Percentiles rank a stretch among this genome's conserved stretches.
Conservation (phyloP, 2,113 vertebrate genomes). For the Leucosticte australis region DNA sequence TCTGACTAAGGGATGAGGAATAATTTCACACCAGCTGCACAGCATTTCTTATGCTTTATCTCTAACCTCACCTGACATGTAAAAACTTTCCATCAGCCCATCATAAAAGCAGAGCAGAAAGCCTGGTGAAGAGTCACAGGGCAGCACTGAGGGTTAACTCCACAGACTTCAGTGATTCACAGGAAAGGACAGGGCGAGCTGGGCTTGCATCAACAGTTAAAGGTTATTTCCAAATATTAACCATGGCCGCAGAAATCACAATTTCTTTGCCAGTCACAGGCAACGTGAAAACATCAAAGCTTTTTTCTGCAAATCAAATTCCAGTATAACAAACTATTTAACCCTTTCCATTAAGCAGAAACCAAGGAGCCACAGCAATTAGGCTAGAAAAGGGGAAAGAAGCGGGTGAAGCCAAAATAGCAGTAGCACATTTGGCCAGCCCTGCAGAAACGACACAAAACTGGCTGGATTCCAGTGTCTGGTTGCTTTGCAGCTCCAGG, state of each 20-base stretch:
- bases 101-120: neutral
- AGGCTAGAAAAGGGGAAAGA: neutral
- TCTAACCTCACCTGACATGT: rapidly evolving
- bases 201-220: neutral
- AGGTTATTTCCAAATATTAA: neutral
- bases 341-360: neutral
- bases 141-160: neutral
- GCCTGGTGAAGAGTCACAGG: rapidly evolving
- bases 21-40: neutral
- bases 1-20: neutral
- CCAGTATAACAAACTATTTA: neutral
- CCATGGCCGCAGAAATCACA: neutral
- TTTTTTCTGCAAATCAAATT: neutral
- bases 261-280: neutral
- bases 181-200: neutral
- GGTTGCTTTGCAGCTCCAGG: neutral
- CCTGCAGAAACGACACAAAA: neutral
- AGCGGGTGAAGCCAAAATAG: neutral
- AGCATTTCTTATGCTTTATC: neutral
- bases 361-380: neutral
- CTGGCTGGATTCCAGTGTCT: neutral
- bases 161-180: neutral
- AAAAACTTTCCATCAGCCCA: neutral
- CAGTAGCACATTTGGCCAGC: neutral
- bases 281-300: neutral